Percentiles rank a stretch among this genome's conserved stretches.
phyloP scores from a whole-genome alignment of 1,140 invertebrate species.

The Agrypnia vestita region DNA sequence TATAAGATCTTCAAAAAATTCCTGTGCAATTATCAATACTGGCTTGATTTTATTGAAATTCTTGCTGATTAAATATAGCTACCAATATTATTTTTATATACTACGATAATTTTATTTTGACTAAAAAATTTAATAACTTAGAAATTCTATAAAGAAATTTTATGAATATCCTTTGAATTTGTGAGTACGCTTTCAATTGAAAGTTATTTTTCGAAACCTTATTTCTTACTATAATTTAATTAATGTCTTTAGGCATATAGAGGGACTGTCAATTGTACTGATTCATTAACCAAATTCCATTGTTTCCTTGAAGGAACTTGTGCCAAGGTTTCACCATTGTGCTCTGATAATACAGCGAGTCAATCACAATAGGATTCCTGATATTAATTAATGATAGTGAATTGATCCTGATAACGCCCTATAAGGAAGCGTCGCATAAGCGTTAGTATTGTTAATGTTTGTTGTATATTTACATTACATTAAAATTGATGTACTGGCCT shows the following conservation, averaged over 20 bases:
- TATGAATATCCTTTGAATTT: too few relatives aligned
- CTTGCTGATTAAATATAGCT: too few relatives aligned
- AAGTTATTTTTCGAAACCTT: too few relatives aligned
- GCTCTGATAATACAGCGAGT: background rate
- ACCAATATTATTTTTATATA: too few relatives aligned
- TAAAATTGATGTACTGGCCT: too few relatives aligned
- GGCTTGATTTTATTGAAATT: too few relatives aligned
- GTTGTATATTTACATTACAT: background rate
- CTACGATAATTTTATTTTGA: too few relatives aligned
- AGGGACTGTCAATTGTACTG: background rate
- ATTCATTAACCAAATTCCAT: background rate
- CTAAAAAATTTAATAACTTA: too few relatives aligned
- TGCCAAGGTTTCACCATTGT: constrained; percentile 3
- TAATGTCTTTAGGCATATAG: background rate
- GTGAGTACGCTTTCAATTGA: too few relatives aligned
- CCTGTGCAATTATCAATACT: too few relatives aligned
- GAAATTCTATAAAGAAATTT: too few relatives aligned
- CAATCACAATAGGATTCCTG: constrained; percentile 20
- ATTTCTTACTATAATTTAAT: background rate
- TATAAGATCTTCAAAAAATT: too few relatives aligned
- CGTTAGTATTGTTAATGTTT: background rate
- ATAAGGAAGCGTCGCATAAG: background rate
- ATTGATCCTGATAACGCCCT: constrained; percentile 5
- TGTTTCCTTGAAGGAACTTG: background rate
- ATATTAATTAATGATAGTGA: constrained; percentile 30